Percentiles rank a stretch among this genome's conserved stretches.
These are phyloP conservation scores for Turdus rufiventris DNA, from an alignment of 2,113 vertebrate species.

Conservation along the genomic window DNA sequence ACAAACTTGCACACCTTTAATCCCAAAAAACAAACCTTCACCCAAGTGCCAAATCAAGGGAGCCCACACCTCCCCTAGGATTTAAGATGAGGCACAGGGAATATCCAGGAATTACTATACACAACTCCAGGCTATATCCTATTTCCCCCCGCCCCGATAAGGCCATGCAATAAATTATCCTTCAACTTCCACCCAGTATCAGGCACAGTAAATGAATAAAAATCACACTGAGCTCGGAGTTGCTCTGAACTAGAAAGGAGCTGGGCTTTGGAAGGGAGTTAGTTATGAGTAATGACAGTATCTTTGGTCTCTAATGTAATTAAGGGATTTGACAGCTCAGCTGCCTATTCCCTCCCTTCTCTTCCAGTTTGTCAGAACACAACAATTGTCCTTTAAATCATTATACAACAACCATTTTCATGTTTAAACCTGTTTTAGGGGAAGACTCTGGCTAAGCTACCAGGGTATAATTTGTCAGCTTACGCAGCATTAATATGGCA, in stretches of 20 bases:
- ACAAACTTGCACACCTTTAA: background rate
- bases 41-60: background rate
- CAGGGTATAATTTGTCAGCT: background rate
- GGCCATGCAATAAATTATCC: background rate
- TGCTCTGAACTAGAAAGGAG: background rate
- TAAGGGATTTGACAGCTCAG: background rate
- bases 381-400: background rate
- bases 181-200: background rate
- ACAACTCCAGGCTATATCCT: background rate
- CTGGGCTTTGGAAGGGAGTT: background rate
- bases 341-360: background rate
- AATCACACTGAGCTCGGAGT: fast-evolving
- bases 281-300: background rate
- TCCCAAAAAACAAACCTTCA: background rate
- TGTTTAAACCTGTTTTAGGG: background rate
- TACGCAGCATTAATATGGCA: background rate
- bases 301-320: background rate
- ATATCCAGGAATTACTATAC: background rate
- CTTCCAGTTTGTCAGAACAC: background rate
- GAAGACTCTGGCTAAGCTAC: background rate
- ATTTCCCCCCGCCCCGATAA: background rate
- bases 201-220: background rate
- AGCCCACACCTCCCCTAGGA: background rate
- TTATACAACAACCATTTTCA: background rate
- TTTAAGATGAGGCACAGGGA: background rate